phyloP scores from a whole-genome alignment of 2,888 invertebrate species.

The Diarsia mendica region DNA sequence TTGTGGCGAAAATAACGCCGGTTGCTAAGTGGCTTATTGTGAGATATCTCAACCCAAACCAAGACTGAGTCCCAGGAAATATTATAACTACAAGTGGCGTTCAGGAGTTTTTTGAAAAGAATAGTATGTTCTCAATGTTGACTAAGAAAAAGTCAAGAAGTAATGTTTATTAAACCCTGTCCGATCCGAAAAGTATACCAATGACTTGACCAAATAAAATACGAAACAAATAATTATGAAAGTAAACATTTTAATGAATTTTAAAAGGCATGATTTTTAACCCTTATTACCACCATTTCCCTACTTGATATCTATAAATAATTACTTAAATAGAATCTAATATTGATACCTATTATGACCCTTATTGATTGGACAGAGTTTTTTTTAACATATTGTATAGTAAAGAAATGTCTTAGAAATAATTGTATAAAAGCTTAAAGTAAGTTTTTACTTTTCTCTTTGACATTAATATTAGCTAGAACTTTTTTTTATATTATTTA shows the following conservation, averaged over 20 bases:
- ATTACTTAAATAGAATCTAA: too few relatives aligned
- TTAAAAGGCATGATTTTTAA: too few relatives aligned
- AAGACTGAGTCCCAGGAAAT: slow-evolving; percentile 49
- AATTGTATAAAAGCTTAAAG: slow-evolving; percentile 28
- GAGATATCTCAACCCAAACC: slow-evolving; percentile 27
- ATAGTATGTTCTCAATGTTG: slow-evolving; percentile 19
- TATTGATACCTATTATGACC: too few relatives aligned
- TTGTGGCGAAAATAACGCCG: slow-evolving; percentile 3
- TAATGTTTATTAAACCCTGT: too few relatives aligned
- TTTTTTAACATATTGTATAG: not conserved
- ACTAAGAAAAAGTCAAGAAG: slow-evolving; percentile 17
- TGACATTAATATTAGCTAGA: slow-evolving; percentile 8
- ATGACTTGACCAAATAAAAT: too few relatives aligned
- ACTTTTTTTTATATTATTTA: slow-evolving; percentile 8
- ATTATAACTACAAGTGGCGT: slow-evolving; percentile 37
- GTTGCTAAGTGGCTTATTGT: slow-evolving; percentile 1
- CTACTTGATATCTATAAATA: too few relatives aligned
- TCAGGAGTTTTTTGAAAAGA: slow-evolving; percentile 21
- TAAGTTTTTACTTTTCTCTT: slow-evolving; percentile 19
- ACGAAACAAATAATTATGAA: too few relatives aligned
- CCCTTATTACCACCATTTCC: too few relatives aligned
- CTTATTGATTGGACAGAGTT: too few relatives aligned
- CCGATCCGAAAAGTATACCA: too few relatives aligned
- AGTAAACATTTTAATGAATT: too few relatives aligned
- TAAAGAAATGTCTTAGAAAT: slow-evolving; percentile 7